These are phyloP conservation scores for Marisa cornuarietis DNA, from an alignment of 1,140 invertebrate genomes.

Conservation along the genomic window DNA sequence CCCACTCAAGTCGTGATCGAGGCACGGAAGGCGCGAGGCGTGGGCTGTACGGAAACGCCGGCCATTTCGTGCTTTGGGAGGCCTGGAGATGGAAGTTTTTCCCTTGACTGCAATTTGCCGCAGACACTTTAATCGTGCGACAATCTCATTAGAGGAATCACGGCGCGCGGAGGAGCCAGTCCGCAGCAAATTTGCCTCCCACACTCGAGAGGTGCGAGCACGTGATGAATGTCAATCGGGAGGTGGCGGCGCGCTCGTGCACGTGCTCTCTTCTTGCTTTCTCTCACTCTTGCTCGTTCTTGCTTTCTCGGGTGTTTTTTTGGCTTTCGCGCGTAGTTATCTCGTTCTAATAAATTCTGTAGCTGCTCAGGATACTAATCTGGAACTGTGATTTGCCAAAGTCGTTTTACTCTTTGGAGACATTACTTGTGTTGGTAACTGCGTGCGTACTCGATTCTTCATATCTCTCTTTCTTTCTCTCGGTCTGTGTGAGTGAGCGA, in stretches of 20 bases:
- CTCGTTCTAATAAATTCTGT: background rate
- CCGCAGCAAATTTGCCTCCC: background rate
- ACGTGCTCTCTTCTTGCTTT: background rate
- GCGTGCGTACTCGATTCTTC: too few species aligned
- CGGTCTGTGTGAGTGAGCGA: too few species aligned
- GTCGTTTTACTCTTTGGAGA: background rate
- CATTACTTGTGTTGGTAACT: too few species aligned
- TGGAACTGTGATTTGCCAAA: background rate
- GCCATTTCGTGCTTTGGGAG: background rate
- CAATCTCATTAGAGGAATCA: conserved; percentile 5
- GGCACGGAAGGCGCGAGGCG: background rate
- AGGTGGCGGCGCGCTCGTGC: background rate
- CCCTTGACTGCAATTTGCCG: background rate
- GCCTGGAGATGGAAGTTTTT: conserved; percentile 2
- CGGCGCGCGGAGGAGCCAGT: background rate
- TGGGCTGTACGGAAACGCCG: background rate
- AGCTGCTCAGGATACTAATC: background rate
- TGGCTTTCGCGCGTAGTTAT: background rate
- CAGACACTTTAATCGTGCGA: conserved; percentile 9
- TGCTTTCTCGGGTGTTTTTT: background rate
- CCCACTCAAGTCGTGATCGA: background rate
- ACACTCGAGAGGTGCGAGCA: background rate
- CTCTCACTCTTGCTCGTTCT: background rate
- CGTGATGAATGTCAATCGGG: conserved; percentile 7
- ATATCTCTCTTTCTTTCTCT: background rate